Percentiles rank a stretch among this genome's conserved stretches.
Evolutionary conservation across 2,888 invertebrate genomes (phyloP).

Genomic region (Nomada fabriciana): DNA sequence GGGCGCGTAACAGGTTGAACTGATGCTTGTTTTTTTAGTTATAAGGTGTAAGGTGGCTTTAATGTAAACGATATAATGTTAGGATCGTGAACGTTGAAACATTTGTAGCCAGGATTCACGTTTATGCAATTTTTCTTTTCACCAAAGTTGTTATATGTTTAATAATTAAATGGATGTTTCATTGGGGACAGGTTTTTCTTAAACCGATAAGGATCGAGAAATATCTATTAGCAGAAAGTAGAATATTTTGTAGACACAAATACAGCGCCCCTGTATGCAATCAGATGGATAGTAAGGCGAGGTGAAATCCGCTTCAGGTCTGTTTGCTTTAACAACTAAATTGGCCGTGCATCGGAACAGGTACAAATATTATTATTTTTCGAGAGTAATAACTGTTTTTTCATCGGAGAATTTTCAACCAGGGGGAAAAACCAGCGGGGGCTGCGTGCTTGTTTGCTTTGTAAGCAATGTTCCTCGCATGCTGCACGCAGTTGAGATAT

Average conservation of each 20-base stretch:
- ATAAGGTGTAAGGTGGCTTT: no score
- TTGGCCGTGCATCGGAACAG: slow-evolving; percentile 68
- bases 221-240: slow-evolving; percentile 3
- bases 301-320: slow-evolving; percentile 65
- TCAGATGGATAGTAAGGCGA: slow-evolving; percentile 48
- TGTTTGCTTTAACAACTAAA: slow-evolving; percentile 70
- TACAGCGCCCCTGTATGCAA: slow-evolving; percentile 5
- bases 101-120: no score
- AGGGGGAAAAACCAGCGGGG: slow-evolving; percentile 30
- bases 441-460: slow-evolving; percentile 63
- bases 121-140: no score
- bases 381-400: slow-evolving; percentile 68
- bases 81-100: no score
- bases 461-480: slow-evolving; percentile 60
- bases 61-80: no score
- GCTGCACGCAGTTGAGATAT: slow-evolving; percentile 42
- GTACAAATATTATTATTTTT: slow-evolving; percentile 71
- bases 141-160: no score
- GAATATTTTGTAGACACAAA: slow-evolving; percentile 13
- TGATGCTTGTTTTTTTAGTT: no score
- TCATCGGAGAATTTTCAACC: slow-evolving; percentile 39
- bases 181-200: no score
- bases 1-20: no score
- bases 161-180: no score
- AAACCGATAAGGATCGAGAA: no score